Base-by-base conservation (phyloP, 2,113 vertebrate species). In the Oplegnathus fasciatus region DNA sequence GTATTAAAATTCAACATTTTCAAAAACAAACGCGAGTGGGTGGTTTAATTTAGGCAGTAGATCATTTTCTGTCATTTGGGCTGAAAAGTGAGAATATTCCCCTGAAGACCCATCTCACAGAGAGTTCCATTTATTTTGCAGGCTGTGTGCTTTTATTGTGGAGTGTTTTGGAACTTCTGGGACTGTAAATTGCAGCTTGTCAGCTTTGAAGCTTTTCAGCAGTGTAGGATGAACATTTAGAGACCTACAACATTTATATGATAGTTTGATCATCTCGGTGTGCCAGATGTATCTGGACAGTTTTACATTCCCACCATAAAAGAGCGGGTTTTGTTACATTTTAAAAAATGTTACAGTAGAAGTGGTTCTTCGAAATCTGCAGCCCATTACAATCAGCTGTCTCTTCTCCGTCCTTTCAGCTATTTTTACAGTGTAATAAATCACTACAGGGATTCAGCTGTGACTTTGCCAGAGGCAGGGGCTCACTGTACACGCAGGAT, bases 381-480 rank as follows among this genome's bases (percentile, higher is more conserved):
- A 50, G 67, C 37, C 50, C 42, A 52, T 69, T 70, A 57, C 1
- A 69, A 10, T 37, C 26, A 26, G 14, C 37, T 1, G 48, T 50
- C 17, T 75, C 46, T 64, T 34, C 42, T 3, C 34, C 17, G 26
- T 69, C 54, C 40, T n/a, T 72, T 72, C 60, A 67, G 67, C 65
- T 82, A 61, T 77, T 87, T 74, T 70, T 83, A 64, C 75, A 62
- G 64, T 26, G 70, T 74, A 70, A 70, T 83, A 75, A 79, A 75
- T 75, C 62, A 74, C 62, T 17, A 3, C 30, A 5, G 32, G 66
- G 50, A 77, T 66, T 70, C 50, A 70, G 62, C 40, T 22, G 48
- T 70, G 50, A 83, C 75, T 87, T 83, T 87, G 75, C 57, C 80
- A 58, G n/a, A 79, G 75, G 70, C 70, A 69, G 69, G 69, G 30